Evolutionary conservation across 1,140 invertebrate species (phyloP).

Genomic region (Sycophaga agraensis): DNA sequence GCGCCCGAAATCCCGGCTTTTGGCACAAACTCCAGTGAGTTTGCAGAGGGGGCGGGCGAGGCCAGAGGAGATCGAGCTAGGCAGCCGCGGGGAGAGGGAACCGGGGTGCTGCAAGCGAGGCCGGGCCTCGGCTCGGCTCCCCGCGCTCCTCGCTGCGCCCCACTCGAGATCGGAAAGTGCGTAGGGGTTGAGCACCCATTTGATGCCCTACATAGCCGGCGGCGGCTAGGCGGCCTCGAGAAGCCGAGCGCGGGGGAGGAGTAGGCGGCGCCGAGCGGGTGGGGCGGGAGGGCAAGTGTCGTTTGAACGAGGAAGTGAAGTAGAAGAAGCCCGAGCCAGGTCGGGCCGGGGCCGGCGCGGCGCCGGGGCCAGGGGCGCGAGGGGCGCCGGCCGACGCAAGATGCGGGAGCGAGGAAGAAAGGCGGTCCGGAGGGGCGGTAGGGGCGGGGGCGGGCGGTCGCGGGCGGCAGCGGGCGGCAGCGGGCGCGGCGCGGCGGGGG

Average conservation of each 20-base stretch:
- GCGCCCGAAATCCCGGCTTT: slow-evolving; percentile 7
- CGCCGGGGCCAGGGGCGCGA: not conserved
- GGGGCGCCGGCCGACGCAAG: not conserved
- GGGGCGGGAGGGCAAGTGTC: slow-evolving; percentile 17
- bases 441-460: slow-evolving; percentile 16
- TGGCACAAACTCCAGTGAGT: slow-evolving; percentile 12
- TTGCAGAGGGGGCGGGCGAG: not conserved
- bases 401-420: slow-evolving; percentile 30
- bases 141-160: too few relatives aligned
- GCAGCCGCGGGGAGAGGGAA: not conserved
- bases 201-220: slow-evolving; percentile 47
- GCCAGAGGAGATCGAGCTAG: not conserved
- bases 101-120: not conserved
- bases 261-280: slow-evolving; percentile 30
- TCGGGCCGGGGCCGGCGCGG: too few relatives aligned
- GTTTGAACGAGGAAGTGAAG: slow-evolving; percentile 16
- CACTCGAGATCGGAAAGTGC: slow-evolving; percentile 37
- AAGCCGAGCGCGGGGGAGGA: slow-evolving; percentile 7
- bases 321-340: slow-evolving; percentile 16
- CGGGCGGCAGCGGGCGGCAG: slow-evolving; percentile 35
- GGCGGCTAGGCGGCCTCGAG: not conserved
- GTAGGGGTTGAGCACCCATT: slow-evolving; percentile 48
- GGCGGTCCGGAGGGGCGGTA: slow-evolving; percentile 30
- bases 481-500: slow-evolving; percentile 18
- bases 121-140: not conserved